phyloP scores from a whole-genome alignment of 2,113 vertebrate species.

The Psittacus erithacus region DNA sequence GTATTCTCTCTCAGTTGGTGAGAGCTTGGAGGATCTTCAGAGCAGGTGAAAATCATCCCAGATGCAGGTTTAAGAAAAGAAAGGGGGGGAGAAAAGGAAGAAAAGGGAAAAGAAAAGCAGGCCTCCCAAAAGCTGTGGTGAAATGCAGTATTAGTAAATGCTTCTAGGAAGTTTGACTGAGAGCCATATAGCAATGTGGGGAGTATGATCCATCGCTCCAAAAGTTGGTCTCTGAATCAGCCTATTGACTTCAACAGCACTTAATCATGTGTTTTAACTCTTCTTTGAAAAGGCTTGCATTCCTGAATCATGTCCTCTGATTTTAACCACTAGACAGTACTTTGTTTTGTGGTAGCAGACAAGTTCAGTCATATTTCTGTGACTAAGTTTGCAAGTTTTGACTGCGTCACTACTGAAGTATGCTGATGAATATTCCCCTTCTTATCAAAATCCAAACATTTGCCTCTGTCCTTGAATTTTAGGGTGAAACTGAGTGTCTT shows the following conservation, averaged over 20 bases:
- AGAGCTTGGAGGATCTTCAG: slow-evolving; percentile 9
- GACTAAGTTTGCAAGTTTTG: slow-evolving; percentile 66
- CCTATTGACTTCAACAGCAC: slow-evolving; percentile 67
- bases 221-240: slow-evolving; percentile 65
- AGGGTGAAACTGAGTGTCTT: background rate
- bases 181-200: slow-evolving; percentile 66
- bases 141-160: slow-evolving; percentile 50
- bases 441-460: slow-evolving; percentile 50
- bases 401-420: slow-evolving; percentile 31
- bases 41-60: slow-evolving; percentile 46
- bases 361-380: slow-evolving; percentile 66
- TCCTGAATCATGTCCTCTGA: slow-evolving; percentile 63
- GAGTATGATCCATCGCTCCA: slow-evolving; percentile 58
- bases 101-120: slow-evolving; percentile 13
- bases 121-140: slow-evolving; percentile 57
- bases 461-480: background rate
- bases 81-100: background rate
- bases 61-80: slow-evolving; percentile 25
- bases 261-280: slow-evolving; percentile 65
- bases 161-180: slow-evolving; percentile 67
- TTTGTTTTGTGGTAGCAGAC: slow-evolving; percentile 64
- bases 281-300: slow-evolving; percentile 63
- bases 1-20: background rate
- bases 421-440: slow-evolving; percentile 38
- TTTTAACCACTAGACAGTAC: slow-evolving; percentile 67